Conservation (phyloP, 2,888 invertebrate species). For the Seira ritae region DNA sequence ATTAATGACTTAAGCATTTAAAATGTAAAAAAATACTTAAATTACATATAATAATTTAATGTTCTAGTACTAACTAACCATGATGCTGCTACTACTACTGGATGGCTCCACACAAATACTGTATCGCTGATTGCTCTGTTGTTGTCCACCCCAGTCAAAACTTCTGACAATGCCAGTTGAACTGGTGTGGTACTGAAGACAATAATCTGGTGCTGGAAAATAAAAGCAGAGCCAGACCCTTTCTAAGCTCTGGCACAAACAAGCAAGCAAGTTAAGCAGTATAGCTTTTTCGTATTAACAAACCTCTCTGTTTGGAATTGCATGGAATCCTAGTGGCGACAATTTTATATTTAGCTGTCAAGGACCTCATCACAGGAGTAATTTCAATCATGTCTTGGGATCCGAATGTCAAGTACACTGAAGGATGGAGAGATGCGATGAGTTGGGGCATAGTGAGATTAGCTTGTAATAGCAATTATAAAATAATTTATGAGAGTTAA, state of each 20-base stretch:
- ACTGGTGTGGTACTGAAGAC: constrained; percentile 58
- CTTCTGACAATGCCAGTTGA: constrained; percentile 40
- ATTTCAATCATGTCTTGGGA: constrained; percentile 51
- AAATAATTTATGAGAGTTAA: neutral
- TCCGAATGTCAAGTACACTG: constrained; percentile 64
- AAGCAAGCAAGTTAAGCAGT: neutral
- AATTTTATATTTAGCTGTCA: constrained; percentile 18
- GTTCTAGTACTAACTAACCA: neutral
- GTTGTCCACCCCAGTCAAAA: constrained; percentile 55
- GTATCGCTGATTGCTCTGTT: constrained; percentile 62
- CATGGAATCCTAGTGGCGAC: constrained; percentile 54
- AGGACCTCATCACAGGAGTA: neutral
- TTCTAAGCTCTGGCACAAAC: too few relatives aligned
- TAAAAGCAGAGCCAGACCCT: neutral
- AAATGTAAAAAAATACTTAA: neutral
- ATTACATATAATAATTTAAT: neutral
- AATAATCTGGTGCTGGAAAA: constrained; percentile 37
- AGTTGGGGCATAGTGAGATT: neutral
- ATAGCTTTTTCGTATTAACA: neutral
- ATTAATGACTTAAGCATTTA: too few relatives aligned
- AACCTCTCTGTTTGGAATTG: constrained; percentile 38
- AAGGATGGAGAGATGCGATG: neutral
- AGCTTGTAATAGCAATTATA: neutral
- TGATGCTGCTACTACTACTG: neutral
- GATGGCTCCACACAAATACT: constrained; percentile 55